Evolutionary conservation across 37 sponge, comb jelly and placozoan species (phyloP).

Genomic region (Geodia barretti): DNA sequence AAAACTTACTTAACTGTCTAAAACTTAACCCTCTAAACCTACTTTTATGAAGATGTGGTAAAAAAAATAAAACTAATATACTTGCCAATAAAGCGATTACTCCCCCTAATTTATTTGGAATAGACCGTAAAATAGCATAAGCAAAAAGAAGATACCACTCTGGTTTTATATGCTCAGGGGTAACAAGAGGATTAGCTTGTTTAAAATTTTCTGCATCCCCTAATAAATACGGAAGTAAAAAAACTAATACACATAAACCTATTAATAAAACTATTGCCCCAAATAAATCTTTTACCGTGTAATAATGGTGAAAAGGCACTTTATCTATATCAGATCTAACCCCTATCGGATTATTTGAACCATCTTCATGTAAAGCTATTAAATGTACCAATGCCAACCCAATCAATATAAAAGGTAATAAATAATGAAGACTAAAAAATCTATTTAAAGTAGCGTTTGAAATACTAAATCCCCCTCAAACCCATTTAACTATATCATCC

Average conservation of each 20-base stretch:
- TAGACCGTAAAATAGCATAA: conserved; percentile 84
- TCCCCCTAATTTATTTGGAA: conserved; percentile 83
- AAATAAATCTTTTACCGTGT: conserved; percentile 67
- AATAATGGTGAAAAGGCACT: conserved; percentile 71
- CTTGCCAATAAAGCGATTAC: conserved; percentile 64
- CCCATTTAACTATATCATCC: conserved; percentile 66
- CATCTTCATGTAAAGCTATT: conserved; percentile 64
- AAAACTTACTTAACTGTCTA: conserved; percentile 65
- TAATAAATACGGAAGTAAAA: conserved; percentile 63
- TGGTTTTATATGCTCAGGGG: conserved; percentile 80
- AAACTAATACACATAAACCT: conserved; percentile 36
- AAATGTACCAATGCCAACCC: conserved; percentile 61
- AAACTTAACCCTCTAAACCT: conserved; percentile 50
- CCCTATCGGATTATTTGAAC: conserved; percentile 72
- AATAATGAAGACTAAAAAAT: conserved; percentile 84
- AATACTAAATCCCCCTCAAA: conserved; percentile 79
- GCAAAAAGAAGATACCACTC: conserved; percentile 86
- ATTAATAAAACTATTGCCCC: conserved; percentile 41
- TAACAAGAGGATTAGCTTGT: conserved; percentile 74
- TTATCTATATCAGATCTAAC: conserved; percentile 60
- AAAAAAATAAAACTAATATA: conserved; percentile 67
- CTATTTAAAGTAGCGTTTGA: conserved; percentile 79
- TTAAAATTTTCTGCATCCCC: conserved; percentile 83
- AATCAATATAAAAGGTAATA: conserved; percentile 77
- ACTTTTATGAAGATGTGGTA: conserved; percentile 59